phyloP scores from a whole-genome alignment of 53 echinoderm and acorn worm genomes.

The Glandiceps talaboti region DNA sequence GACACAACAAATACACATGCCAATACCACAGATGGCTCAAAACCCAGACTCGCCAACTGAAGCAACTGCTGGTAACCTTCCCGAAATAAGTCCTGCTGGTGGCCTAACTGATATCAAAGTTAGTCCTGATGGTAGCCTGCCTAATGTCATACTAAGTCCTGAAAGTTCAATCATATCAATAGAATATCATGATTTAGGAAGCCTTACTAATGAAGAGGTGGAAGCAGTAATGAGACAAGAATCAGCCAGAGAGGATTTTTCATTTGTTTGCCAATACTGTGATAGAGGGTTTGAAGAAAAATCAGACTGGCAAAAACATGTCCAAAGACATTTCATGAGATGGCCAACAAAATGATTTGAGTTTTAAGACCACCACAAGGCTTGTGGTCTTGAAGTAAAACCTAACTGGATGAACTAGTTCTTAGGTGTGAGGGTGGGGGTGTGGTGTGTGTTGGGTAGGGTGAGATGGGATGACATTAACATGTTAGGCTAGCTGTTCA shows the following conservation, averaged over 20 bases:
- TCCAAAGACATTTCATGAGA: conserved; percentile 56
- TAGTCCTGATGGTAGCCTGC: not conserved
- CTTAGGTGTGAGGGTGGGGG: no score
- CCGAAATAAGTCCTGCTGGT: not conserved
- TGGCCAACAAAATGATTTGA: conserved; percentile 73
- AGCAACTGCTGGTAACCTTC: not conserved
- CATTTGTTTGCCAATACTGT: conserved; percentile 63
- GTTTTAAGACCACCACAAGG: no score
- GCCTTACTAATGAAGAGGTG: not conserved
- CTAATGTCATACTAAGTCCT: conserved; percentile 15
- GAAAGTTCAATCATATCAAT: conserved; percentile 10
- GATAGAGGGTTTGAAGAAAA: conserved; percentile 36
- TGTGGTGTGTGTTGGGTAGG: no score
- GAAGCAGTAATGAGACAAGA: conserved; percentile 3
- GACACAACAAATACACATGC: no score
- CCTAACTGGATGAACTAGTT: no score
- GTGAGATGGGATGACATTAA: no score
- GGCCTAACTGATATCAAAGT: not conserved
- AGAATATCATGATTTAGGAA: conserved; percentile 3
- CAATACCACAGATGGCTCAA: conserved; percentile 9
- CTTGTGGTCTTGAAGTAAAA: no score
- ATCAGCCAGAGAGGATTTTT: conserved; percentile 20
- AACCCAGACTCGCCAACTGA: conserved; percentile 1
- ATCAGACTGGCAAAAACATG: conserved; percentile 57
- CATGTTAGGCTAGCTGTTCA: no score